Base-by-base conservation (phyloP, 2,797 vertebrate genomes). In the Trematomus bernacchii region DNA sequence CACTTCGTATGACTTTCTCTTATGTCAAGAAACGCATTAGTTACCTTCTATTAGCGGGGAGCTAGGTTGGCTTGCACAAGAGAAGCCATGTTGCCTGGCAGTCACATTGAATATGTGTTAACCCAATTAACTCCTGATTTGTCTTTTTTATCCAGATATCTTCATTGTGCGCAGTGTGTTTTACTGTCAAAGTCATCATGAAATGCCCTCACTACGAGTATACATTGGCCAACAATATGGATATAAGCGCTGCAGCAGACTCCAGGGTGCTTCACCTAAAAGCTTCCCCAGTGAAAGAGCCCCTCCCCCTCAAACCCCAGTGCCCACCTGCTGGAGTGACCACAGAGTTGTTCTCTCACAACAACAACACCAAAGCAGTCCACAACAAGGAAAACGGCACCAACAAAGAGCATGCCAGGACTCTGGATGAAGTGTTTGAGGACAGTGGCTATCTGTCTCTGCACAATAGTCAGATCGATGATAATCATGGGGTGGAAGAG, bases 361-460 rank as follows among this genome's bases (percentile, higher is more conserved):
- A 27, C 14, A 73, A 86, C 61, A 85, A 81, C 86, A 85, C 67
- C 55, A 93, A 77, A 53, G 90, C 90, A 2, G 67, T 92, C 18
- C 87, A 96, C 80, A 95, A 98, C 86, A 99, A 99, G 87, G 98
- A 99, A 86, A 98, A 97, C 87, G 91, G 82, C 52, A 18, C 83
- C 9, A 30, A 44, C 73, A 77, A 58, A 84, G 72, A 72, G 57
- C 13, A 90, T 59, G 69, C 88, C 6, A 61, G 87, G 64, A 71
- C 74, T 69, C 68, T 75, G 50, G 82, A 85, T 0, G 94, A 95
- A 33, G 64, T 54, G 19, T 64, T 90, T 5, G 97, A 97, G 75
- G 98, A 99, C 91, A 99, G 98, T 3, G 98, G 98, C 6, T 99
- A 98, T 73, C 89, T 96, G 6, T 99, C 98, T 16, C 88, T 97